These are phyloP conservation scores for Drosophila villosipedis DNA, from an alignment of 2,888 invertebrate species.

Conservation along the genomic window DNA sequence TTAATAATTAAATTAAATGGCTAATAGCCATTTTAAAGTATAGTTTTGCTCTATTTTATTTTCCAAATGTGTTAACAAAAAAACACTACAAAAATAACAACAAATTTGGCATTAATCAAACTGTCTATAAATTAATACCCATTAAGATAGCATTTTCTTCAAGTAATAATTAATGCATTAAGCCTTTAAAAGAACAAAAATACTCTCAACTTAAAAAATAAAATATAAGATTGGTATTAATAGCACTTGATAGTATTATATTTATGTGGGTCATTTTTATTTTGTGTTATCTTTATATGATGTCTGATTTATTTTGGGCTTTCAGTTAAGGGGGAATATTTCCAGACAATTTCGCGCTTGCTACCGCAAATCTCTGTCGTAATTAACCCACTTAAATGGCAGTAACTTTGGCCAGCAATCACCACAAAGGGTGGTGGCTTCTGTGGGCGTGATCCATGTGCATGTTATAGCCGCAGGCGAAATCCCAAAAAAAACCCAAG, in stretches of 20 bases:
- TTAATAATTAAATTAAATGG: background rate
- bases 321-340: conserved; percentile 26
- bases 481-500: conserved; percentile 42
- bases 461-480: conserved; percentile 44
- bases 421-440: conserved; percentile 42
- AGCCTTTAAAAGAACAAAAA: background rate
- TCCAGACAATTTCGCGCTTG: conserved; percentile 34
- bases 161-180: background rate
- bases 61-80: background rate
- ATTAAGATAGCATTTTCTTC: background rate
- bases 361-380: conserved; percentile 61
- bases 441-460: conserved; percentile 48
- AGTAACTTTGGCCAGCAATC: conserved; percentile 53
- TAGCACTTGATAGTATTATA: background rate
- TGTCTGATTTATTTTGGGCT: conserved; percentile 24
- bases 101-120: background rate
- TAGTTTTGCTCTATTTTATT: background rate
- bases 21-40: background rate
- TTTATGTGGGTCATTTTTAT: conserved; percentile 13
- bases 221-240: background rate
- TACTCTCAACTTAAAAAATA: background rate
- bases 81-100: background rate
- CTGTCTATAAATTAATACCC: background rate
- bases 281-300: conserved; percentile 11
- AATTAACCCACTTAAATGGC: conserved; percentile 71